Evolutionary conservation across 2,113 vertebrate genomes (phyloP).

Genomic region (Phalacrocorax aristotelis): DNA sequence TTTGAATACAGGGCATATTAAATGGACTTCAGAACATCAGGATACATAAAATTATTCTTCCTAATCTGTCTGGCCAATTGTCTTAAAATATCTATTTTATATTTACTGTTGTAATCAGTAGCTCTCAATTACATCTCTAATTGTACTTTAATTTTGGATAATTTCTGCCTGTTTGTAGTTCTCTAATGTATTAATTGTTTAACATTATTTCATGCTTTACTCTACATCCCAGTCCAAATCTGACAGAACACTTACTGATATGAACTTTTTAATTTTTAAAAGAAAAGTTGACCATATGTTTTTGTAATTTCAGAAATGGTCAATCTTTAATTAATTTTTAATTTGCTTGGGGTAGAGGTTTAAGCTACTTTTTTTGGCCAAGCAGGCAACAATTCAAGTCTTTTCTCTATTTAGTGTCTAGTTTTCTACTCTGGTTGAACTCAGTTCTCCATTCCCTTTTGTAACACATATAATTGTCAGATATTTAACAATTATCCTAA

Average conservation of each 20-base stretch:
- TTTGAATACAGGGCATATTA: background rate
- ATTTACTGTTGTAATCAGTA: background rate
- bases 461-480: background rate
- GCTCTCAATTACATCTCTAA: background rate
- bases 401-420: background rate
- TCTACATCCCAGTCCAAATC: background rate
- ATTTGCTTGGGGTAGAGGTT: background rate
- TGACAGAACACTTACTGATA: background rate
- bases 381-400: background rate
- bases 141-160: background rate
- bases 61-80: background rate
- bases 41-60: background rate
- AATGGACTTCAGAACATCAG: background rate
- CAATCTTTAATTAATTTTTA: background rate
- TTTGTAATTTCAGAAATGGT: background rate
- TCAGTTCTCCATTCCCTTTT: background rate
- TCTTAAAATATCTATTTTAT: background rate
- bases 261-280: background rate
- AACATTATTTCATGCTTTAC: background rate
- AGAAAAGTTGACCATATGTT: background rate
- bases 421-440: background rate
- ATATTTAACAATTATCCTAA: background rate
- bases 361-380: background rate
- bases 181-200: background rate
- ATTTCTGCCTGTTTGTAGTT: background rate